These are phyloP conservation scores for Oenanthe oenanthe DNA, from an alignment of 2,113 vertebrate genomes.

Conservation along the genomic window DNA sequence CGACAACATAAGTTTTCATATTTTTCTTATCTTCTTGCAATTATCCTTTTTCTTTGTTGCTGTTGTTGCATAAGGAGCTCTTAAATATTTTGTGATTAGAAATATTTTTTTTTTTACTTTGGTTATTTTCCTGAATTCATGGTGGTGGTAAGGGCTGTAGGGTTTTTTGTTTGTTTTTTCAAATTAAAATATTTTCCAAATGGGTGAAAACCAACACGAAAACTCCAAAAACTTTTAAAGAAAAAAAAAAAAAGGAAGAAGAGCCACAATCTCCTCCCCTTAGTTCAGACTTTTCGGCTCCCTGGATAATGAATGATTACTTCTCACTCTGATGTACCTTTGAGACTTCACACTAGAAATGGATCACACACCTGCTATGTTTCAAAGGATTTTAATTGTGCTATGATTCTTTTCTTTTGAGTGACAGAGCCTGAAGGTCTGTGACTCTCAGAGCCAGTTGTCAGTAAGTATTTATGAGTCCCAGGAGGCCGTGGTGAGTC, in stretches of 20 bases:
- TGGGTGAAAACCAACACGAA: neutral
- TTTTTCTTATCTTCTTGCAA: neutral
- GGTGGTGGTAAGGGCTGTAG: neutral
- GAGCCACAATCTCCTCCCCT: accelerated
- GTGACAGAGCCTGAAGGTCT: neutral
- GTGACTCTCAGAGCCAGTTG: neutral
- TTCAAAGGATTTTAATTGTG: neutral
- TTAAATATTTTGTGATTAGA: neutral
- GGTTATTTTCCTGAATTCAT: neutral
- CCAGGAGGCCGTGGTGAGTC: neutral
- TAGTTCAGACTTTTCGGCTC: neutral
- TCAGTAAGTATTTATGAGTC: neutral
- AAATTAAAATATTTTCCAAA: neutral
- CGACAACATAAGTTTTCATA: neutral
- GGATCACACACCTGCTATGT: accelerated
- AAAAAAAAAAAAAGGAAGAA: neutral
- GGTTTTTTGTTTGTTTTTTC: neutral
- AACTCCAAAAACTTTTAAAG: neutral
- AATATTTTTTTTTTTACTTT: neutral
- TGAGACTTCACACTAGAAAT: neutral
- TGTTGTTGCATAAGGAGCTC: neutral
- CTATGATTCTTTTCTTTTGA: neutral
- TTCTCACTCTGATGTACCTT: neutral
- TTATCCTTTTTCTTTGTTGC: neutral
- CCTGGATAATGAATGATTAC: neutral